A percentile compares a stretch with the other conserved stretches of the same genome.
These are phyloP conservation scores for Colletes latitarsis DNA, from an alignment of 1,140 invertebrate genomes.

Conservation along the genomic window DNA sequence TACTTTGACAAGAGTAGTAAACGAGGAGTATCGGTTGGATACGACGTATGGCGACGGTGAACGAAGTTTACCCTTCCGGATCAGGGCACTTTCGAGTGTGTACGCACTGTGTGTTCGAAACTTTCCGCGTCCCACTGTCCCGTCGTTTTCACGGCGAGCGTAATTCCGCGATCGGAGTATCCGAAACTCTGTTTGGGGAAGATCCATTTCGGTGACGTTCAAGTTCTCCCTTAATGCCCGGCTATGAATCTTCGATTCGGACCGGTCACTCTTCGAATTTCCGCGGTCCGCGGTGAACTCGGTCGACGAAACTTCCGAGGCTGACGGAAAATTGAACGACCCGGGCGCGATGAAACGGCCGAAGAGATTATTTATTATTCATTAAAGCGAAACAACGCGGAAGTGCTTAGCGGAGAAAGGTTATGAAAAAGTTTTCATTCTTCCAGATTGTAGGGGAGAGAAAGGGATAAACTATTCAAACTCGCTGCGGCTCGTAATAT, in stretches of 20 bases:
- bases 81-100: slow-evolving; percentile 24
- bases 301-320: background rate
- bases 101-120: slow-evolving; percentile 25
- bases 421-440: slow-evolving; percentile 19
- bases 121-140: slow-evolving; percentile 2
- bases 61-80: slow-evolving; percentile 60
- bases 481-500: slow-evolving; percentile 17
- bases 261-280: background rate
- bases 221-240: background rate
- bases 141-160: slow-evolving; percentile 19
- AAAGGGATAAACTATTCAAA: slow-evolving; percentile 34
- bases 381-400: slow-evolving; percentile 19
- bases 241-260: slow-evolving; percentile 33
- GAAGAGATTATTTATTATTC: slow-evolving; percentile 32
- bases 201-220: slow-evolving; percentile 33
- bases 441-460: background rate
- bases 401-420: slow-evolving; percentile 28
- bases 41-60: slow-evolving; percentile 35
- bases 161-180: slow-evolving; percentile 35
- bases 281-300: too few species aligned
- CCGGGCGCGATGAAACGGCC: background rate
- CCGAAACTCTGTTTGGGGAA: slow-evolving; percentile 19
- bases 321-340: slow-evolving; percentile 10
- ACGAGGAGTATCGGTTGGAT: slow-evolving; percentile 35
- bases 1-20: slow-evolving; percentile 54